Evolutionary conservation across 2,113 vertebrate species (phyloP).

Genomic region (Brachypodius melanocephalos): DNA sequence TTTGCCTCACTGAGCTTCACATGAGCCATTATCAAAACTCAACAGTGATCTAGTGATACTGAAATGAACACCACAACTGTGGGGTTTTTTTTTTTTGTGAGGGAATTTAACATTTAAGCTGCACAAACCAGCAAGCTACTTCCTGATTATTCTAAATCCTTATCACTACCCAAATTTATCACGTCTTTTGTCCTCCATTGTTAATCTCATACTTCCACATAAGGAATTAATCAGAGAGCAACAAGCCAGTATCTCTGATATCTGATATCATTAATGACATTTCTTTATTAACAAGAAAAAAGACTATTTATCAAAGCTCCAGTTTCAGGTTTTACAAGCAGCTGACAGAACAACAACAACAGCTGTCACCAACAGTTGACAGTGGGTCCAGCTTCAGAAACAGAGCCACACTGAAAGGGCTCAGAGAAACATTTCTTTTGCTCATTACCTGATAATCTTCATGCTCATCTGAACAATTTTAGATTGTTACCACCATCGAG

Average conservation of each 20-base stretch:
- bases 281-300: neutral
- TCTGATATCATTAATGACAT: neutral
- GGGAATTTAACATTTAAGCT: neutral
- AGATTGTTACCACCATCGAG: neutral
- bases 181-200: neutral
- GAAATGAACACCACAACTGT: neutral
- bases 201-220: neutral
- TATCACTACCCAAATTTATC: neutral
- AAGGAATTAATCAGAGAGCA: conserved; percentile 15
- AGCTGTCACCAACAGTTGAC: no score
- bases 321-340: neutral
- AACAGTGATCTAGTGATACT: neutral
- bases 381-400: neutral
- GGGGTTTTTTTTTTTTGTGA: neutral
- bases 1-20: neutral
- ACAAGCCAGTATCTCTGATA: neutral
- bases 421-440: neutral
- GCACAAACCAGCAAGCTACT: conserved; percentile 18
- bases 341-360: neutral
- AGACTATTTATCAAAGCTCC: neutral
- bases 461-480: neutral
- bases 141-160: neutral
- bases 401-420: neutral
- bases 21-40: neutral
- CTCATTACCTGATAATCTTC: neutral